Percentiles rank a stretch among this genome's conserved stretches.
phyloP scores from a whole-genome alignment of 2,888 invertebrate genomes.

The Agrochola circellaris region DNA sequence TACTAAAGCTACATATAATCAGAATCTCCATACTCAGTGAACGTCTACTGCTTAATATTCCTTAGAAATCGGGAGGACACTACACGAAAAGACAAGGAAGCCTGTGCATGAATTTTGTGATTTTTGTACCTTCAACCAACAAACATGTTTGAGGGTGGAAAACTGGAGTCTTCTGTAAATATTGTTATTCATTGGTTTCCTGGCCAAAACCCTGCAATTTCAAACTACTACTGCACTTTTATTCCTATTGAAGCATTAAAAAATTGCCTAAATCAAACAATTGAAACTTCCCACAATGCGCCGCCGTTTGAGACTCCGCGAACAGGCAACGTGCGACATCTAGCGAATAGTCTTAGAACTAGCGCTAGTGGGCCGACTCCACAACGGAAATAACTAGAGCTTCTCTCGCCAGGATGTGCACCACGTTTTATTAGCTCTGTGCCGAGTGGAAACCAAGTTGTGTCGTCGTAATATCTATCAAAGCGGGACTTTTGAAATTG shows the following conservation, averaged over 20 bases:
- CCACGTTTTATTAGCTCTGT: slow-evolving; percentile 38
- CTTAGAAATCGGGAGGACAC: neutral
- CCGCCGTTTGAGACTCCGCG: neutral
- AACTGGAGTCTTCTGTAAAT: neutral
- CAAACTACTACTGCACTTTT: neutral
- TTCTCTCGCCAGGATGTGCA: slow-evolving; percentile 56
- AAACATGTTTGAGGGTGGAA: neutral
- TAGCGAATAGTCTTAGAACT: slow-evolving; percentile 53
- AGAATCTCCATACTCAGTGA: neutral
- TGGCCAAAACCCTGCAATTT: neutral
- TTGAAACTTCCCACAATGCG: slow-evolving; percentile 9
- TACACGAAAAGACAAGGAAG: neutral
- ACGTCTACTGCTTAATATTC: neutral
- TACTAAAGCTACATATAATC: neutral
- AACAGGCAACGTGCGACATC: slow-evolving; percentile 55
- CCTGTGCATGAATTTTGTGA: neutral
- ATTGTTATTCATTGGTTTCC: neutral
- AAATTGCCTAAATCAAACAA: slow-evolving; percentile 9
- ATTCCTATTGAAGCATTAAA: neutral
- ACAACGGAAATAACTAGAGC: slow-evolving; percentile 60
- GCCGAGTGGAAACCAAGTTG: slow-evolving; percentile 36
- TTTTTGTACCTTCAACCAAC: neutral
- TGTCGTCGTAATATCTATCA: neutral
- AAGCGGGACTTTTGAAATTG: slow-evolving; percentile 12
- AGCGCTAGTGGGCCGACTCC: slow-evolving; percentile 18